A percentile compares a stretch with the other conserved stretches of the same genome.
Conservation (phyloP, 2,888 invertebrate genomes). For the Saturnia pavonia region DNA sequence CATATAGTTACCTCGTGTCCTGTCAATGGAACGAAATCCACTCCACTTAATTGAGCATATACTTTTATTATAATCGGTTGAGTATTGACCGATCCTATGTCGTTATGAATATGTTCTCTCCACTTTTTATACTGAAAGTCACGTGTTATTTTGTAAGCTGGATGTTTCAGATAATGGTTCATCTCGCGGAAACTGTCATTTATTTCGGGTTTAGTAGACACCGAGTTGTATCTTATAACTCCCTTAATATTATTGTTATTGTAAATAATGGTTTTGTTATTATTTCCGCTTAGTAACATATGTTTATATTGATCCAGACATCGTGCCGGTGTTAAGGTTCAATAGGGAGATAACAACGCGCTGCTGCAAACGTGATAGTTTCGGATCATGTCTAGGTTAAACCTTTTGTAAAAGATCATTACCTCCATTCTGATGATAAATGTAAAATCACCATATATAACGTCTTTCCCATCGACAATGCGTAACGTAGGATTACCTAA, state of each 20-base stretch:
- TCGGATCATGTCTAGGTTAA: neutral
- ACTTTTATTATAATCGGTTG: conserved; percentile 16
- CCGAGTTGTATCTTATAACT: conserved; percentile 20
- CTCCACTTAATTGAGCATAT: conserved; percentile 19
- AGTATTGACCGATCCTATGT: conserved; percentile 21
- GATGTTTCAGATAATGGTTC: conserved; percentile 11
- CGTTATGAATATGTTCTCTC: conserved; percentile 4
- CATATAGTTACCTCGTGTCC: conserved; percentile 15
- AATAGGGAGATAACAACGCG: conserved; percentile 11
- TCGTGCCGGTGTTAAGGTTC: conserved; percentile 23
- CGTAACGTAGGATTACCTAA: conserved; percentile 15
- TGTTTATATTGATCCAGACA: conserved; percentile 15
- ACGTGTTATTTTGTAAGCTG: neutral
- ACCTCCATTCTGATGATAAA: conserved; percentile 21
- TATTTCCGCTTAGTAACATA: neutral
- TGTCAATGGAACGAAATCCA: neutral
- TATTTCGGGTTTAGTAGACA: neutral
- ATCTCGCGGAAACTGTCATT: conserved; percentile 19
- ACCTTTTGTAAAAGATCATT: neutral
- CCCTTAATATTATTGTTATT: neutral
- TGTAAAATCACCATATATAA: conserved; percentile 14
- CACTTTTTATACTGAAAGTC: neutral
- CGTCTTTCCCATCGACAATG: conserved; percentile 19
- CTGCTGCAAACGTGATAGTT: conserved; percentile 15
- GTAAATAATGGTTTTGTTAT: neutral